These are phyloP conservation scores for Lingula anatina DNA, from an alignment of 2,888 invertebrate genomes.

Conservation along the genomic window DNA sequence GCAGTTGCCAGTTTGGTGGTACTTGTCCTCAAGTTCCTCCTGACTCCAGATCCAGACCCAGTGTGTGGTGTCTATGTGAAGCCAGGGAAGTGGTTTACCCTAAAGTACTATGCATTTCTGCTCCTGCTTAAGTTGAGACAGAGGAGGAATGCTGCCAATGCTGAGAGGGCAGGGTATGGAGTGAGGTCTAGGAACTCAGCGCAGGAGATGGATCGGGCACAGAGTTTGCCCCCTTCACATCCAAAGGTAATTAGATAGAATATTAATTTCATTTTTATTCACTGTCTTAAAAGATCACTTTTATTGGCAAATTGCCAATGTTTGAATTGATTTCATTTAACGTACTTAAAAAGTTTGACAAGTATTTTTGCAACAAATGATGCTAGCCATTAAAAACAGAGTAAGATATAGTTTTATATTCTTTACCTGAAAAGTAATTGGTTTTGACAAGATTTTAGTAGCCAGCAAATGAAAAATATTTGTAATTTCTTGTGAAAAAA, in stretches of 20 bases:
- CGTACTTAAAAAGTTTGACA: no score
- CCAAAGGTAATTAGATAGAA: conserved; percentile 23
- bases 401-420: no score
- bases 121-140: conserved; percentile 58
- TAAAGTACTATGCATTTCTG: conserved; percentile 61
- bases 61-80: conserved; percentile 61
- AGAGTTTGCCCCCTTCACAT: conserved; percentile 59
- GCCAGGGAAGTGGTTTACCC: conserved; percentile 62
- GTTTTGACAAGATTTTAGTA: no score
- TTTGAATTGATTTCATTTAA: not conserved
- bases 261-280: not conserved
- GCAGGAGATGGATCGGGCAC: conserved; percentile 60
- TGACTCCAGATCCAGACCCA: conserved; percentile 47
- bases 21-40: conserved; percentile 2
- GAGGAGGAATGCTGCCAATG: conserved; percentile 17
- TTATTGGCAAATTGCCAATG: not conserved
- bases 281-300: not conserved
- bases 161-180: conserved; percentile 41
- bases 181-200: conserved; percentile 55
- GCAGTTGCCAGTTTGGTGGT: no score
- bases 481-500: no score
- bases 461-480: no score
- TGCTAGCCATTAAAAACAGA: no score
- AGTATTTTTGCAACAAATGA: no score
- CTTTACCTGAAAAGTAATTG: no score